A percentile compares a stretch with the other conserved stretches of the same genome.
Conservation (phyloP, 1,140 invertebrate species). For the Bombus sylvicola region DNA sequence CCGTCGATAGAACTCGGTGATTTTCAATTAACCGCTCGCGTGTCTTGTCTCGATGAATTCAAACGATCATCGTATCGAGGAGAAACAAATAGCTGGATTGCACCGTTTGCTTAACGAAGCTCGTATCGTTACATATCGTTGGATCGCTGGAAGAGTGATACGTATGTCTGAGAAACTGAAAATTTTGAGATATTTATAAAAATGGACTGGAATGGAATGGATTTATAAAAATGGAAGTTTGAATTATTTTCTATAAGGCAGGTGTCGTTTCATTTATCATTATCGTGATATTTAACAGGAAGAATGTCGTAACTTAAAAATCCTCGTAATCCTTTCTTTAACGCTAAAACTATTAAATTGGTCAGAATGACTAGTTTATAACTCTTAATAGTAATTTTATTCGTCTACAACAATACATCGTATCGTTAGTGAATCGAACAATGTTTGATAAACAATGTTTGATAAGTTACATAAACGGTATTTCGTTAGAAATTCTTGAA, state of each 20-base stretch:
- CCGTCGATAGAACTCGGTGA: neutral
- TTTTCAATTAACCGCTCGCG: neutral
- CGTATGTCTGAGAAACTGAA: neutral
- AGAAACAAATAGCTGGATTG: neutral
- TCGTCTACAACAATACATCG: too few relatives aligned
- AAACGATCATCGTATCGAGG: neutral
- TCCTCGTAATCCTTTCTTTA: accelerated
- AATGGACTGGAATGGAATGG: too few relatives aligned
- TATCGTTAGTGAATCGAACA: too few relatives aligned
- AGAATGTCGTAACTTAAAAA: too few relatives aligned
- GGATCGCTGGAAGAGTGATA: neutral
- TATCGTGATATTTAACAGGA: neutral
- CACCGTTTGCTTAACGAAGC: neutral
- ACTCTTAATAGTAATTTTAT: too few relatives aligned
- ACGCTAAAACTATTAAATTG: too few relatives aligned
- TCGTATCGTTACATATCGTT: neutral
- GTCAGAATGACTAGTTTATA: too few relatives aligned
- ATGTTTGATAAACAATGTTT: too few relatives aligned
- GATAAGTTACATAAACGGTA: too few relatives aligned
- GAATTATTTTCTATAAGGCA: neutral
- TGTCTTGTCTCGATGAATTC: neutral
- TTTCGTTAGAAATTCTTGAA: too few relatives aligned
- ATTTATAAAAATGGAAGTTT: neutral
- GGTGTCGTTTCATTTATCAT: neutral
- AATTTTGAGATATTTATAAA: neutral